A percentile compares a stretch with the other conserved stretches of the same genome.
Evolutionary conservation across 2,888 invertebrate genomes (phyloP).

Genomic region (Andrena trimmerana): DNA sequence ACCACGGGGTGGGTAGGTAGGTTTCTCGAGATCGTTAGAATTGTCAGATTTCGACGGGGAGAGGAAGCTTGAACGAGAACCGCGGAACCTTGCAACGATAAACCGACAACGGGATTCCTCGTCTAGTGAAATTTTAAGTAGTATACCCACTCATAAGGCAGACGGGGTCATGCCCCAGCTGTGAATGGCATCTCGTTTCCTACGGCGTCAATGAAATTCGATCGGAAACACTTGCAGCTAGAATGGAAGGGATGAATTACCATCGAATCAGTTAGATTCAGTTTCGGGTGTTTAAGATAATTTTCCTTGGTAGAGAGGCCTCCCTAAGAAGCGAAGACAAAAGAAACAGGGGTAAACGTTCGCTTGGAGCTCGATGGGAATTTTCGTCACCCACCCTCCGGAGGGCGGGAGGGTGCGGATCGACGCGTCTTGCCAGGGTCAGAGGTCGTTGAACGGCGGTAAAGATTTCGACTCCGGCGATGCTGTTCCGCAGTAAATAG

Average conservation of each 20-base stretch:
- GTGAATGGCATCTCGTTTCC: too few relatives aligned
- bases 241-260: not conserved
- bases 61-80: too few relatives aligned
- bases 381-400: conserved; percentile 52
- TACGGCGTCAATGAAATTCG: not conserved
- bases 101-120: too few relatives aligned
- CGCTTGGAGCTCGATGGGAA: conserved; percentile 50
- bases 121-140: too few relatives aligned
- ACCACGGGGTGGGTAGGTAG: too few relatives aligned
- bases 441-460: conserved; percentile 85
- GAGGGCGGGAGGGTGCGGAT: conserved; percentile 40
- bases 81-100: too few relatives aligned
- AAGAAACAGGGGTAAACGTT: conserved; percentile 51
- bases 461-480: conserved; percentile 81
- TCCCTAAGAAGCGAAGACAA: not conserved
- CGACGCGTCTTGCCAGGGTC: conserved; percentile 82
- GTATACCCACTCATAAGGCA: too few relatives aligned
- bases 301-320: not conserved
- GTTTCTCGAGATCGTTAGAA: too few relatives aligned
- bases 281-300: not conserved
- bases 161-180: too few relatives aligned
- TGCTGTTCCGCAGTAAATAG: conserved; percentile 68
- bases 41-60: too few relatives aligned
- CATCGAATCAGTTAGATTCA: not conserved
- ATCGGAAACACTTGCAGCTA: too few relatives aligned